phyloP scores from a whole-genome alignment of 2,888 invertebrate genomes.

The Spilosoma lubricipeda region DNA sequence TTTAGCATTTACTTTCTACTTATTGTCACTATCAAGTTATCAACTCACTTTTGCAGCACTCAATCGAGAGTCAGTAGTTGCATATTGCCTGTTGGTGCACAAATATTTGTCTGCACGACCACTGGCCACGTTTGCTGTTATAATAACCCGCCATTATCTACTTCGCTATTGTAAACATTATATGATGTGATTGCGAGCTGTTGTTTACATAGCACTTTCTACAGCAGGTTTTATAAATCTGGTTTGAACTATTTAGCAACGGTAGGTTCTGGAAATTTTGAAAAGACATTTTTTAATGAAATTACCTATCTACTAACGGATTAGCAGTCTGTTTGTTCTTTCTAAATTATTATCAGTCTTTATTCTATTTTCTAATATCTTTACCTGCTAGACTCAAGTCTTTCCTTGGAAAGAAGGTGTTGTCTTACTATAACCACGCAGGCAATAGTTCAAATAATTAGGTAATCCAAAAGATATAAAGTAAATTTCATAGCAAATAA shows the following conservation, averaged over 20 bases:
- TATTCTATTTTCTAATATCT: too few relatives aligned
- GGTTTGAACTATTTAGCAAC: background rate
- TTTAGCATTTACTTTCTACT: background rate
- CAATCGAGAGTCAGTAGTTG: slow-evolving; percentile 9
- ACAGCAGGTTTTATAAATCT: slow-evolving; percentile 1
- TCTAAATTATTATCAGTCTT: too few relatives aligned
- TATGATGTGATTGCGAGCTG: slow-evolving; percentile 19
- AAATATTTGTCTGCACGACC: slow-evolving; percentile 51
- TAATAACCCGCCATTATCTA: slow-evolving; percentile 43
- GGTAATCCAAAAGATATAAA: background rate
- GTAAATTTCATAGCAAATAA: too few relatives aligned
- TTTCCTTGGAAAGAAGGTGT: too few relatives aligned
- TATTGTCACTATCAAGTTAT: background rate
- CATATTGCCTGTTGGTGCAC: slow-evolving; percentile 12
- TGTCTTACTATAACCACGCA: too few relatives aligned
- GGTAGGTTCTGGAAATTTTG: too few relatives aligned
- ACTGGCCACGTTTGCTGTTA: slow-evolving; percentile 38
- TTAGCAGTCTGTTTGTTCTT: too few relatives aligned
- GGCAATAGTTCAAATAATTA: background rate
- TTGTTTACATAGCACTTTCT: slow-evolving; percentile 13
- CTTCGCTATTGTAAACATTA: slow-evolving; percentile 25
- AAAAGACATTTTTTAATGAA: too few relatives aligned
- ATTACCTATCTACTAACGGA: too few relatives aligned
- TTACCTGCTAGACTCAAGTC: too few relatives aligned
- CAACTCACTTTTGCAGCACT: slow-evolving; percentile 1